A percentile compares a stretch with the other conserved stretches of the same genome.
Conservation (phyloP, 2,113 vertebrate genomes). For the Cyanocitta stelleri region DNA sequence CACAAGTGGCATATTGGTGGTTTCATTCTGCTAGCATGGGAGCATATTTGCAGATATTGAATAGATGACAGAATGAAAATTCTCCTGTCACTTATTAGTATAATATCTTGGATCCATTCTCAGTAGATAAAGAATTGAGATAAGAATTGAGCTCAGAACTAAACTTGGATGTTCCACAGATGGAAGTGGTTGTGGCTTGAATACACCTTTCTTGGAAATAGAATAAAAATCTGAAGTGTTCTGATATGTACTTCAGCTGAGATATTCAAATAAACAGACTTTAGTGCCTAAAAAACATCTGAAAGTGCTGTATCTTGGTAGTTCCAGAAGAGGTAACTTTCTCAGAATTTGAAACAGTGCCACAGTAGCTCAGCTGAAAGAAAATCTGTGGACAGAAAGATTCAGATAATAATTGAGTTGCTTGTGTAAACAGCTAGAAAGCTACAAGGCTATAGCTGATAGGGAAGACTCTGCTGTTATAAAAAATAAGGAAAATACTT, state of each 20-base stretch:
- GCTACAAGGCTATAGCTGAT: neutral
- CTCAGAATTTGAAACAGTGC: neutral
- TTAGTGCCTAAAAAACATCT: neutral
- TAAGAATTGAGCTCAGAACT: neutral
- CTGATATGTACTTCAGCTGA: neutral
- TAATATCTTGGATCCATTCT: neutral
- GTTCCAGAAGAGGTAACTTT: neutral
- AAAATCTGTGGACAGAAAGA: neutral
- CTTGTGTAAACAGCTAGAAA: neutral
- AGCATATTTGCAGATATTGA: neutral
- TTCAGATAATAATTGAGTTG: neutral
- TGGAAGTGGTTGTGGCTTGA: neutral
- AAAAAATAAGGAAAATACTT: neutral
- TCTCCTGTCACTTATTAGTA: neutral
- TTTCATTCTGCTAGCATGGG: neutral
- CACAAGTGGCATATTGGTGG: neutral
- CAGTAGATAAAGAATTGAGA: neutral
- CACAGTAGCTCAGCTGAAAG: neutral
- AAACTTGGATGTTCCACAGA: neutral
- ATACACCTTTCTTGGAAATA: neutral
- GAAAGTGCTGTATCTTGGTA: neutral
- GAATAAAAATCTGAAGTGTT: neutral
- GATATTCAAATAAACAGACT: neutral
- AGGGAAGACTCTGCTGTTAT: neutral
- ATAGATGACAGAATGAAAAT: neutral